These are phyloP conservation scores for Pelobates fuscus DNA, from an alignment of 2,113 vertebrate species.

Conservation along the genomic window DNA sequence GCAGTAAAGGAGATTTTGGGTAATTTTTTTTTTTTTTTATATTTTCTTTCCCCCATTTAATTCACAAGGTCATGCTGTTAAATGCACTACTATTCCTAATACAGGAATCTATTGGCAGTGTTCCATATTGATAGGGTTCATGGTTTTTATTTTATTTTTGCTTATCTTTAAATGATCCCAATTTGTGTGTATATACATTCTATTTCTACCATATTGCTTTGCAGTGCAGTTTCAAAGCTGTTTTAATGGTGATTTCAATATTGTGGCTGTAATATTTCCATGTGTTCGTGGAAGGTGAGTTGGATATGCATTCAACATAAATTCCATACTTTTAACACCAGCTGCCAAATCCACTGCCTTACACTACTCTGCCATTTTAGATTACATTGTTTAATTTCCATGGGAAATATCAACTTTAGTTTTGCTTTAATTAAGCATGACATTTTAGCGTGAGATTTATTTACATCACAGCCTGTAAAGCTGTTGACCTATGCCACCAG, in stretches of 20 bases:
- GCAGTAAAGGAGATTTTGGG: not conserved
- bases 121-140: no score
- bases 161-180: not conserved
- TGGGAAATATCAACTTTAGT: not conserved
- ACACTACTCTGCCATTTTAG: not conserved
- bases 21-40: not conserved
- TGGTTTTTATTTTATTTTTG: no score
- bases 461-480: no score
- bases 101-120: not conserved
- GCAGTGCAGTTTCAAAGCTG: conserved; percentile 2
- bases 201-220: not conserved
- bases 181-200: not conserved
- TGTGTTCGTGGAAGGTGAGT: not conserved
- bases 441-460: no score
- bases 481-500: not conserved
- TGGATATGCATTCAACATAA: not conserved
- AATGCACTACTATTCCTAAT: conserved; percentile 23
- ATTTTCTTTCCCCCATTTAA: not conserved
- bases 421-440: no score
- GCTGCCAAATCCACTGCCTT: conserved; percentile 48
- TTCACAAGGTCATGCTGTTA: not conserved
- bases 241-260: not conserved
- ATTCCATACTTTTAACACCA: not conserved
- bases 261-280: no score
- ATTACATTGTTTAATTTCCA: not conserved